Conservation (phyloP, 2,113 vertebrate species). For the Labeo catla region DNA sequence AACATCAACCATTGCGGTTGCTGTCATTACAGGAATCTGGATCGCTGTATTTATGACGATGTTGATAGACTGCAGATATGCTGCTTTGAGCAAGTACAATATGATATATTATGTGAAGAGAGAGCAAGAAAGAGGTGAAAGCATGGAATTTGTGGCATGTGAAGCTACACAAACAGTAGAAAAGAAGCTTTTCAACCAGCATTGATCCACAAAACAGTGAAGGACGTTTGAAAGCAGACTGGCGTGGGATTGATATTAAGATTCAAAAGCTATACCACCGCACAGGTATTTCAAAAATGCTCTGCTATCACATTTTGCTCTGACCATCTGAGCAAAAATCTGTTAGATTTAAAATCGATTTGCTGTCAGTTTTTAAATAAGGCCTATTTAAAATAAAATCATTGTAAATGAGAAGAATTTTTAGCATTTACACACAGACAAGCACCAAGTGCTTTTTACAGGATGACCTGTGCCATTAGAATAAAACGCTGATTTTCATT, state of each 20-base stretch:
- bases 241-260: slow-evolving; percentile 6
- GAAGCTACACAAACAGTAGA: background rate
- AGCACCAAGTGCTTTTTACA: background rate
- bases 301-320: background rate
- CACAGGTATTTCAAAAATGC: background rate
- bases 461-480: background rate
- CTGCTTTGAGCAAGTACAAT: slow-evolving; percentile 9
- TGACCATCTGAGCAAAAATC: slow-evolving; percentile 12
- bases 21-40: background rate
- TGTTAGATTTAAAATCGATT: slow-evolving; percentile 13
- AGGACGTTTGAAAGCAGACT: slow-evolving; percentile 11
- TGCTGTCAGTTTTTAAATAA: slow-evolving; percentile 6
- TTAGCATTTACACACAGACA: background rate
- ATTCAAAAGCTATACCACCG: background rate
- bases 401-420: background rate
- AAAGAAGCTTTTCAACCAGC: background rate
- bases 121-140: background rate
- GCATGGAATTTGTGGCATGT: background rate
- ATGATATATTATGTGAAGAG: background rate
- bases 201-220: slow-evolving; percentile 5
- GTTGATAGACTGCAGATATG: background rate
- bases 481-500: background rate
- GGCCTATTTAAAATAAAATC: background rate
- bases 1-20: background rate
- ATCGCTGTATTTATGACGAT: background rate